These are phyloP conservation scores for Phasianus colchicus DNA, from an alignment of 2,113 vertebrate species.

Conservation along the genomic window DNA sequence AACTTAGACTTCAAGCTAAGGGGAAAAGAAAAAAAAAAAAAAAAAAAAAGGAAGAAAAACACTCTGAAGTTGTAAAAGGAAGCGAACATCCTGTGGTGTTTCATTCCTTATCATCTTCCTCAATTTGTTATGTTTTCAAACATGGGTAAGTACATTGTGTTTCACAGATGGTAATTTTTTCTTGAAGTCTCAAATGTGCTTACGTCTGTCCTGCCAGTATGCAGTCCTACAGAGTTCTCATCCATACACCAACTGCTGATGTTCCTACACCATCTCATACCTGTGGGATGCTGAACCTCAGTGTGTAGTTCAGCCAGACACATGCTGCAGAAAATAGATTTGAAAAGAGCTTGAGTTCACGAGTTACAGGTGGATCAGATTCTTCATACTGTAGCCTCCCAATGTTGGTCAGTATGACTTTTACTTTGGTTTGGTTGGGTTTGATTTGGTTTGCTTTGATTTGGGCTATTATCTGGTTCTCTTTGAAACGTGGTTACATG, in stretches of 20 bases:
- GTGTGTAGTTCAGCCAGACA: not conserved
- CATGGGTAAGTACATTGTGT: not conserved
- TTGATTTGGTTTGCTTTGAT: not conserved
- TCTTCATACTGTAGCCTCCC: not conserved
- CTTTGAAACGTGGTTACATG: not conserved
- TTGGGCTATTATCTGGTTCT: not conserved
- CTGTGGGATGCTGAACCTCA: not conserved
- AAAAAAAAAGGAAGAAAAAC: not conserved
- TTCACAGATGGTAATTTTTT: not conserved
- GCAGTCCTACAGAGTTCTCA: not conserved
- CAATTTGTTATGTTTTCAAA: not conserved
- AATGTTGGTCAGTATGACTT: not conserved
- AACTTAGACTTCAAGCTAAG: not conserved
- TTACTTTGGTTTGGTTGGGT: too few relatives aligned
- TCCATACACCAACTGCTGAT: not conserved
- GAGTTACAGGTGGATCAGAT: not conserved
- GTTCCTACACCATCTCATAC: not conserved
- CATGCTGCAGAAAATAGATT: fast-evolving
- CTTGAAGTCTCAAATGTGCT: not conserved
- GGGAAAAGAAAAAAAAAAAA: not conserved
- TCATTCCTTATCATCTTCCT: not conserved
- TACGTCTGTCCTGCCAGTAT: not conserved
- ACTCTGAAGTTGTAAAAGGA: not conserved
- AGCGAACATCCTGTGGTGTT: not conserved
- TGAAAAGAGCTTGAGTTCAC: not conserved